Evolutionary conservation across 2,113 vertebrate genomes (phyloP).

Genomic region (Erinaceus europaeus): DNA sequence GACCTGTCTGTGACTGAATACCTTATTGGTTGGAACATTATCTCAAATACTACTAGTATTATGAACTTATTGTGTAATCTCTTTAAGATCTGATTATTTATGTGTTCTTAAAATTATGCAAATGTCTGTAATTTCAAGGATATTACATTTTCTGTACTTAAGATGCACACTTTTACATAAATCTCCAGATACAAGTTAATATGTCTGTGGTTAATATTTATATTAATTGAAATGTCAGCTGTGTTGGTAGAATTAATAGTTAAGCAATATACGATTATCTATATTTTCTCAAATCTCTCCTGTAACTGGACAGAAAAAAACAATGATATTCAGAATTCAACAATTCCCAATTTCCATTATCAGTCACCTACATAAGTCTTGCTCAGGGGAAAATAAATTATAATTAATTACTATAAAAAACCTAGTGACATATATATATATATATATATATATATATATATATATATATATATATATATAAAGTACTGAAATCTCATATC

Average conservation of each 20-base stretch:
- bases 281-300: background rate
- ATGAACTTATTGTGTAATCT: background rate
- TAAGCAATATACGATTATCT: background rate
- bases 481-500: background rate
- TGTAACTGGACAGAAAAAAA: background rate
- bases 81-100: background rate
- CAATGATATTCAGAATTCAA: background rate
- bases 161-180: background rate
- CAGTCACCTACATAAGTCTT: background rate
- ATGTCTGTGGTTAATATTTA: background rate
- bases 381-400: background rate
- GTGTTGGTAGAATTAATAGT: slow-evolving; percentile 1
- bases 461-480: background rate
- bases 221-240: background rate
- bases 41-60: background rate
- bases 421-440: no score
- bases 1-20: background rate
- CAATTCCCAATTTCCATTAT: background rate
- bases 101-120: background rate
- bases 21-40: background rate
- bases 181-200: background rate
- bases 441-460: background rate
- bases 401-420: no score
- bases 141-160: background rate
- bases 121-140: background rate